Base-by-base conservation (phyloP, 2,113 vertebrate species). In the Agelaius tricolor region DNA sequence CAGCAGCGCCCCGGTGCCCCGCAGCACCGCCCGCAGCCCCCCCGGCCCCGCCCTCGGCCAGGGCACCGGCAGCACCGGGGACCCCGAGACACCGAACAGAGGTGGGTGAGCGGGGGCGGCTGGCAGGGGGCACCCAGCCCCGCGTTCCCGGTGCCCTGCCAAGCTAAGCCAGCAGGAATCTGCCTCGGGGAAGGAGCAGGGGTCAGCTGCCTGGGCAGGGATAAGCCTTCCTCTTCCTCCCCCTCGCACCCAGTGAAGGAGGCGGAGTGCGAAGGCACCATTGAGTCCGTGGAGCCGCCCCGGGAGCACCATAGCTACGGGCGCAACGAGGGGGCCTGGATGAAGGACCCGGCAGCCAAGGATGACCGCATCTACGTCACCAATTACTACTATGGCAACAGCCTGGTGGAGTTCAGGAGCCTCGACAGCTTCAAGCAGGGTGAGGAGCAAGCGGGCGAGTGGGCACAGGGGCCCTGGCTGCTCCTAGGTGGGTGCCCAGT, bases 321-420 rank as follows among this genome's bases (percentile, higher is more conserved):
- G 27, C 99, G 99, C 51, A 99, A 99, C 0, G 99, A 99, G 83
- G 99, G 99, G 11, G 99, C 99, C 63, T 99, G 99, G 99, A 99
- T 99, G 99, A 99, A 99, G 97, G 99, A 99, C 94, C 99, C 99
- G 0, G 79, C 97, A 0, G 98, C 99, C n/a, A 98, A 97, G 93
- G 99, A 99, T 20, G 98, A 98, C 90, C 99, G 98, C 88, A 99
- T 99, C 98, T 99, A 99, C 0, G 98, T 99, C 94, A 99, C 99
- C 79, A 99, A 99, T 97, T 99, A 99, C 96, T 99, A 99, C 96
- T 99, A 99, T 0, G 99, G 99, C 43, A 99, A 99, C 98, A 99
- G 98, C 94, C 97, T 99, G 71, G 98, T 99, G 90, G 99, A 99
- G 97, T 99, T 99, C 95, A 98, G 99, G 76, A 99, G 99, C 97